A percentile compares a stretch with the other conserved stretches of the same genome.
Evolutionary conservation across 2,113 vertebrate genomes (phyloP).

Genomic region (Notothenia coriiceps): DNA sequence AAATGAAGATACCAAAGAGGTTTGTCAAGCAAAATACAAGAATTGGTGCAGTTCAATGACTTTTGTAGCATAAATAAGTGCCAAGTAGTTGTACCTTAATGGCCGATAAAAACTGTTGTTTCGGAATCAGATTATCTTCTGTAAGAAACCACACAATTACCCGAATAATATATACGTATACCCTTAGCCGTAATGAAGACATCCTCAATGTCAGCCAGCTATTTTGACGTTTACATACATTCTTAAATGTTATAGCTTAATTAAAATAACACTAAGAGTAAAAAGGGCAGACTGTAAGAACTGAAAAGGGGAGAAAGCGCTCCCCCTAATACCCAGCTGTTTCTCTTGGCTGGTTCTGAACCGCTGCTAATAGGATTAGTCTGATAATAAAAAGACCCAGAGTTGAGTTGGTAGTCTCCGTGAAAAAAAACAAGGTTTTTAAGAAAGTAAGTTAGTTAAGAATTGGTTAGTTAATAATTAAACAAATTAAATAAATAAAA

Average conservation of each 20-base stretch:
- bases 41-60: neutral
- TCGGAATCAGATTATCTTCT: neutral
- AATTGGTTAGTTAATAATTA: neutral
- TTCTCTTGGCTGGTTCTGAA: neutral
- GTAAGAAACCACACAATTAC: too few species aligned
- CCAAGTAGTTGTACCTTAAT: neutral
- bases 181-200: neutral
- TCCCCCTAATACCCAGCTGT: neutral
- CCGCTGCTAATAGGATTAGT: neutral
- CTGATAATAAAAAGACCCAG: neutral
- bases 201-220: neutral
- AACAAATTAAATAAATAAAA: neutral
- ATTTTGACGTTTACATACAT: neutral
- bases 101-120: neutral
- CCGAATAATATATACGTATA: too few species aligned
- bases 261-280: neutral
- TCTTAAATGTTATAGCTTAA: slow-evolving; percentile 3
- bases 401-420: neutral
- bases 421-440: neutral
- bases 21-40: neutral
- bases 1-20: neutral
- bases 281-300: neutral
- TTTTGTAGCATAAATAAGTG: too few species aligned
- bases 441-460: neutral
- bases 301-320: neutral